These are phyloP conservation scores for Heliconius congener DNA, from an alignment of 1,140 invertebrate genomes.

Conservation along the genomic window DNA sequence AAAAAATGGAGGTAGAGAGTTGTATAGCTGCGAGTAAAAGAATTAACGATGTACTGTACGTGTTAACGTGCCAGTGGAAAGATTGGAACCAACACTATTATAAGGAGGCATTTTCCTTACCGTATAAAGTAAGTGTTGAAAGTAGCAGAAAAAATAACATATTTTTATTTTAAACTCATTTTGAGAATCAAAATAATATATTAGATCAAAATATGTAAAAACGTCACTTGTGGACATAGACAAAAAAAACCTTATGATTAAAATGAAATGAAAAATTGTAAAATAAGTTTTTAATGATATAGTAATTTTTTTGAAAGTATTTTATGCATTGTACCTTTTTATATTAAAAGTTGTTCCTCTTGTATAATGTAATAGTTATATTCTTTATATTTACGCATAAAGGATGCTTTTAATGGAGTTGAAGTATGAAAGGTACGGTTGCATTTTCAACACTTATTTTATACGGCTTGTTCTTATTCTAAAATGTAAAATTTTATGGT, in stretches of 20 bases:
- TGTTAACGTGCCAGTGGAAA: no score
- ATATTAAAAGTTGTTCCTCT: constrained; percentile 9
- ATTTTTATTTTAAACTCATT: neutral
- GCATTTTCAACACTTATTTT: constrained; percentile 11
- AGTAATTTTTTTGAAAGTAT: neutral
- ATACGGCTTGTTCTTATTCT: constrained; percentile 6
- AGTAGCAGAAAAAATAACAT: neutral
- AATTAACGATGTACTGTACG: no score
- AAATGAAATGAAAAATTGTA: neutral
- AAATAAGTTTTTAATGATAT: constrained; percentile 8
- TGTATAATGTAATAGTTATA: neutral
- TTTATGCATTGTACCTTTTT: neutral
- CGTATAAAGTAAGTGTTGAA: neutral
- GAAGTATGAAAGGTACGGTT: constrained; percentile 6
- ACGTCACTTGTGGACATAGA: neutral
- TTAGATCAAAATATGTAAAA: neutral
- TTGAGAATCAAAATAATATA: neutral
- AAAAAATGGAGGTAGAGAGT: no score
- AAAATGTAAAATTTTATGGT: neutral
- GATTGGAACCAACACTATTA: neutral
- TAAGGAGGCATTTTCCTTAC: no score
- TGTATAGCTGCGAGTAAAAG: no score
- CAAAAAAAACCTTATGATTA: neutral
- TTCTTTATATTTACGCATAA: constrained; percentile 7
- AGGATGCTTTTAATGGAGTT: constrained; percentile 8